phyloP scores from a whole-genome alignment of 1,140 invertebrate species.

The Phymastichus coffea region DNA sequence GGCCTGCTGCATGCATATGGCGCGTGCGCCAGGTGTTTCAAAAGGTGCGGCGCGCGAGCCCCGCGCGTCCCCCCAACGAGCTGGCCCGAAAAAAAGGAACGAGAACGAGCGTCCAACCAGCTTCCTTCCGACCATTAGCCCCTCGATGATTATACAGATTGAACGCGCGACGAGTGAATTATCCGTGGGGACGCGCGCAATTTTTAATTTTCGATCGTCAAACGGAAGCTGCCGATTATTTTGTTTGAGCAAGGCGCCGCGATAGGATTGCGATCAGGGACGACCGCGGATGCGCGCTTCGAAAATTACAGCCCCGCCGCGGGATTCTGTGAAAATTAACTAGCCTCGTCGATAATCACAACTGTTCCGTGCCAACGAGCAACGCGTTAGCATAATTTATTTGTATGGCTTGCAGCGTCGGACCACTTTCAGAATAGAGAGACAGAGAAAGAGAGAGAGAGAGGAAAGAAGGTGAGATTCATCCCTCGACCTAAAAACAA shows the following conservation, averaged over 20 bases:
- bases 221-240: not conserved
- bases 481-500: no score
- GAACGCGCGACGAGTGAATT: constrained; percentile 31
- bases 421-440: no score
- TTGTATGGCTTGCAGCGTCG: no score
- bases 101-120: constrained; percentile 39
- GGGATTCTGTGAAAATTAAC: constrained; percentile 6
- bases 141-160: constrained; percentile 45
- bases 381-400: no score
- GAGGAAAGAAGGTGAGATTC: no score
- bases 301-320: not conserved
- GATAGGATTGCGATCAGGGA: not conserved
- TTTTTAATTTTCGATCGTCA: not conserved
- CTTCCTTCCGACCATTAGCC: constrained; percentile 50
- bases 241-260: not conserved
- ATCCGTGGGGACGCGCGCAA: no score
- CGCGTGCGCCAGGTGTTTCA: constrained; percentile 52
- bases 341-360: no score
- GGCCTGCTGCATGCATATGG: constrained; percentile 52
- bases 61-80: constrained; percentile 40
- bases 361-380: no score
- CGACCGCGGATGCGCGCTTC: not conserved
- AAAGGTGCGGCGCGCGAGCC: constrained; percentile 50
- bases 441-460: no score
- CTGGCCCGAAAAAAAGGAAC: no score